phyloP scores from a whole-genome alignment of 37 sponge, comb jelly and placozoan genomes.

The Chondrilla cf. caribensis region DNA sequence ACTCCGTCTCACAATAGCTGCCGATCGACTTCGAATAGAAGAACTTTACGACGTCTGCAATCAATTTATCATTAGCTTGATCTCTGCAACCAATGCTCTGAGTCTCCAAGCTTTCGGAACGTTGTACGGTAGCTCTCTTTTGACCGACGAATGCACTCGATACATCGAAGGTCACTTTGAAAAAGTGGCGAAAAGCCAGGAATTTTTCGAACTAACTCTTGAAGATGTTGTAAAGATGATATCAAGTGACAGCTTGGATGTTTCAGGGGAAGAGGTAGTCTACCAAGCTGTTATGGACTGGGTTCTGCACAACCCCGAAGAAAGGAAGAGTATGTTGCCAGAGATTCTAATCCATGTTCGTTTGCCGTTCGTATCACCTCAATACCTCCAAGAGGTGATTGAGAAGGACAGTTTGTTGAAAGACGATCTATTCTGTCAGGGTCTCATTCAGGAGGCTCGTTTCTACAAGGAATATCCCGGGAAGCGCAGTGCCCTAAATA shows the following conservation, averaged over 20 bases:
- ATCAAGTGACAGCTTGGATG: constrained; percentile 47
- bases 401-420: constrained; percentile 43
- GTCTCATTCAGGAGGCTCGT: constrained; percentile 46
- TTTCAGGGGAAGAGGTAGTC: constrained; percentile 51
- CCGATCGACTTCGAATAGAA: constrained; percentile 44
- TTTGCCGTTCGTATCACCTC: constrained; percentile 48
- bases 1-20: constrained; percentile 21
- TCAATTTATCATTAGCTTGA: constrained; percentile 8
- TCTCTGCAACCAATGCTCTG: constrained; percentile 39
- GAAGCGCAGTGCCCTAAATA: constrained; percentile 30
- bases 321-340: constrained; percentile 12
- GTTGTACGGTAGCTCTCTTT: constrained; percentile 20
- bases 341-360: constrained; percentile 49
- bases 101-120: constrained; percentile 31
- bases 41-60: constrained; percentile 31
- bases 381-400: constrained; percentile 27
- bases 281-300: constrained; percentile 57
- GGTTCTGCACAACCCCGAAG: constrained; percentile 41
- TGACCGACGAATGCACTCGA: constrained; percentile 19
- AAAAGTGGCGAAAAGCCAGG: constrained; percentile 25
- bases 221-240: constrained; percentile 46
- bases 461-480: constrained; percentile 49
- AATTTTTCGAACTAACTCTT: constrained; percentile 36
- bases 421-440: constrained; percentile 28
- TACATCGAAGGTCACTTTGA: constrained; percentile 34